phyloP scores from a whole-genome alignment of 2,888 invertebrate species.

The Phortica magna region DNA sequence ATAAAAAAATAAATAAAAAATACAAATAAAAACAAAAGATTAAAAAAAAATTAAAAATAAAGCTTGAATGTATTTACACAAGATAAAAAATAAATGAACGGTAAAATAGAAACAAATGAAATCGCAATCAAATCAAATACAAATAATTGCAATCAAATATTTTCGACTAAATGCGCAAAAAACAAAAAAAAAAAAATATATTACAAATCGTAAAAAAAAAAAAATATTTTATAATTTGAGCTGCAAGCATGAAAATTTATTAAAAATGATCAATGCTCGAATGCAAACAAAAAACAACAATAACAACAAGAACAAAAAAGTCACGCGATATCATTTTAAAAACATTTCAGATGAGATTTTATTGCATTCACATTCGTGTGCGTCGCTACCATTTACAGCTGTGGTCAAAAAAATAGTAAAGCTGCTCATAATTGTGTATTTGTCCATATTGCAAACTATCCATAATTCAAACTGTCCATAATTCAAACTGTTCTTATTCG shows the following conservation, averaged over 20 bases:
- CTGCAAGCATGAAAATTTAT: background rate
- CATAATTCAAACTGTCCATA: too few species aligned
- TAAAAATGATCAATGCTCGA: background rate
- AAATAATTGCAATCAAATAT: slow-evolving; percentile 43
- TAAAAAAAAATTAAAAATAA: background rate
- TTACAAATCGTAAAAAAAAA: slow-evolving; percentile 30
- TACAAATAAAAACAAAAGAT: background rate
- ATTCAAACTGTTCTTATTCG: slow-evolving; percentile 35
- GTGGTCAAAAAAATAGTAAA: too few species aligned
- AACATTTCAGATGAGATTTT: background rate
- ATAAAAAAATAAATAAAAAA: background rate
- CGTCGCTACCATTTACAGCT: too few species aligned
- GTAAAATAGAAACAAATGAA: background rate
- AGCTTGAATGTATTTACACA: slow-evolving; percentile 4
- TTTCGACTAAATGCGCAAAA: slow-evolving; percentile 37
- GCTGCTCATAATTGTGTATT: too few species aligned
- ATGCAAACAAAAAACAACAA: background rate
- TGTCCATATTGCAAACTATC: too few species aligned
- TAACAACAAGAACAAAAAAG: background rate
- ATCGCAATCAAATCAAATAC: slow-evolving; percentile 28
- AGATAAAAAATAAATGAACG: background rate
- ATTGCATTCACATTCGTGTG: too few species aligned
- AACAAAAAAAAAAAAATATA: background rate
- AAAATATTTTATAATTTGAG: slow-evolving; percentile 12
- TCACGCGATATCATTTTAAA: background rate